Percentiles rank a stretch among this genome's conserved stretches.
These are phyloP conservation scores for Leptoteleia sp. DNA, from an alignment of 1,140 invertebrate genomes.

Conservation along the genomic window DNA sequence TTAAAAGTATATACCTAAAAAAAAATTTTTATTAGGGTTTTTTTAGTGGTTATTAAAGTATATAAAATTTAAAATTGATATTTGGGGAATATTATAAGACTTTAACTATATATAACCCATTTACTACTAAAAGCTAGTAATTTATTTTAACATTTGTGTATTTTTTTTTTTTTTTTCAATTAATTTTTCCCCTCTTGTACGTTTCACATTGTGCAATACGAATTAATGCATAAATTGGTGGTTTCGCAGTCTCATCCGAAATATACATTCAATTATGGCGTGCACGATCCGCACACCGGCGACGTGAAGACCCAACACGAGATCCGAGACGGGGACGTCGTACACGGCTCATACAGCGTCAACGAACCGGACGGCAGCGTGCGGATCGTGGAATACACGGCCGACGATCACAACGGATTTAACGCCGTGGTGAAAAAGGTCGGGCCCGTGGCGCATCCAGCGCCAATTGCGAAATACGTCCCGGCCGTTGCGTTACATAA, in stretches of 20 bases:
- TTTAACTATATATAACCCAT: too few relatives aligned
- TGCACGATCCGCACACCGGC: conserved; percentile 81
- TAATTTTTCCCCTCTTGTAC: too few relatives aligned
- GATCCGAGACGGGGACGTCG: conserved; percentile 81
- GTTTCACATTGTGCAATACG: too few relatives aligned
- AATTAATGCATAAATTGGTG: too few relatives aligned
- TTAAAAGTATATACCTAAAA: too few relatives aligned
- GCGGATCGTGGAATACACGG: conserved; percentile 81
- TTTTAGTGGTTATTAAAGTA: too few relatives aligned
- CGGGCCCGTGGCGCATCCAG: conserved; percentile 78
- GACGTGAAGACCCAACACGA: conserved; percentile 82
- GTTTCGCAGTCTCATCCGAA: conserved; percentile 78
- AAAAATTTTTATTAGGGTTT: too few relatives aligned
- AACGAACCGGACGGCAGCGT: conserved; percentile 82
- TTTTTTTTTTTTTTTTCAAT: too few relatives aligned
- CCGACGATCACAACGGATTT: conserved; percentile 82
- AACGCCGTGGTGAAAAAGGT: conserved; percentile 82
- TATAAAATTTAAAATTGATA: too few relatives aligned
- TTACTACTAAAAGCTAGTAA: too few relatives aligned
- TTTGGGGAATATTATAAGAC: too few relatives aligned
- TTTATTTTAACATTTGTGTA: too few relatives aligned
- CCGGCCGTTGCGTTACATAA: conserved; percentile 68
- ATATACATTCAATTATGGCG: conserved; percentile 82
- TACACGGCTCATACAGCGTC: conserved; percentile 82
- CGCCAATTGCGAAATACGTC: conserved; percentile 70